These are phyloP conservation scores for Sarcophaga bullata DNA, from an alignment of 1,140 invertebrate genomes.

Conservation along the genomic window DNA sequence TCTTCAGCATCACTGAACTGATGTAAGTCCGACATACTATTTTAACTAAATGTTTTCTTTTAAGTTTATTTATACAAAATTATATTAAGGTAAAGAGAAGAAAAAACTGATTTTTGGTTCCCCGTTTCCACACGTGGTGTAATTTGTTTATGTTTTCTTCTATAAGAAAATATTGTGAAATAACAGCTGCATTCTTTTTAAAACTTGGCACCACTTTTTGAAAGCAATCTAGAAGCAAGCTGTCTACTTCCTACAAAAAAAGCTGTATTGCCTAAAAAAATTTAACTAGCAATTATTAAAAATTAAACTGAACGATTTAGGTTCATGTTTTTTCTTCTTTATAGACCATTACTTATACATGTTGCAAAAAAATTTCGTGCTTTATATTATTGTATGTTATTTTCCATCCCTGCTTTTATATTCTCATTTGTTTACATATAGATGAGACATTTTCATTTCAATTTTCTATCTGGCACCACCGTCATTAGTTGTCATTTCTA, in stretches of 20 bases:
- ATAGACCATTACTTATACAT: too few species aligned
- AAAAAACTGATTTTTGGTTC: neutral
- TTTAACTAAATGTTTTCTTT: neutral
- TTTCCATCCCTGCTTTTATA: neutral
- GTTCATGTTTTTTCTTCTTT: too few species aligned
- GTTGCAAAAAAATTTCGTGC: too few species aligned
- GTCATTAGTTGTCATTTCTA: neutral
- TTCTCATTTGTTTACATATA: neutral
- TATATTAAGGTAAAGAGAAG: too few species aligned
- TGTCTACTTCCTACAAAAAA: neutral
- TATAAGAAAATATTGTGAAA: neutral
- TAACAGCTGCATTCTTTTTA: neutral
- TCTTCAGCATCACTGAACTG: constrained; percentile 62
- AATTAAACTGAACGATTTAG: too few species aligned
- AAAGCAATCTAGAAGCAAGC: neutral
- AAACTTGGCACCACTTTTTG: too few species aligned
- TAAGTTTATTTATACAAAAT: neutral
- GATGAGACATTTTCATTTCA: neutral
- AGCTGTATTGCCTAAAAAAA: too few species aligned
- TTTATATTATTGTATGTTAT: too few species aligned
- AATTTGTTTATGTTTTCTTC: constrained; percentile 18
- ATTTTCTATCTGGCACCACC: neutral
- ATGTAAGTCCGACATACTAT: constrained; percentile 44
- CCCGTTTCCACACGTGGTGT: constrained; percentile 5
- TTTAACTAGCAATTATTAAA: too few species aligned